Percentiles rank a stretch among this genome's conserved stretches.
phyloP scores from a whole-genome alignment of 2,888 invertebrate species.

The Anorthoa munda region DNA sequence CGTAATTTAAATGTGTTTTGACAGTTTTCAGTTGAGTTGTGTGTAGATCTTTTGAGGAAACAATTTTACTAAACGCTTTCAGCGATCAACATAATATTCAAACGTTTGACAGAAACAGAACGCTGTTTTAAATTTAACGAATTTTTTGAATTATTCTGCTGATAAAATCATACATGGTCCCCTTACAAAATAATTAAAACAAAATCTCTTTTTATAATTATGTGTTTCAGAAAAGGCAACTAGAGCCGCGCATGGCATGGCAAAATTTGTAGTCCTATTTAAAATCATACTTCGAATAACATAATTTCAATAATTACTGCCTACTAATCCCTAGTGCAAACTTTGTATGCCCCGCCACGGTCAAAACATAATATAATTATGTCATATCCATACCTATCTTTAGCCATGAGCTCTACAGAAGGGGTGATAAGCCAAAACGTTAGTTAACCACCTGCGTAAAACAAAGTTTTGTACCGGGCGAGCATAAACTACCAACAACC shows the following conservation, averaged over 20 bases:
- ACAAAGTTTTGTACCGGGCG: conserved; percentile 39
- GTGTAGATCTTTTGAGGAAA: background rate
- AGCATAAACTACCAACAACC: conserved; percentile 35
- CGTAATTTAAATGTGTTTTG: conserved; percentile 24
- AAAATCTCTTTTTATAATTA: too few species aligned
- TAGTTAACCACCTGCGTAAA: conserved; percentile 10
- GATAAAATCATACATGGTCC: too few species aligned
- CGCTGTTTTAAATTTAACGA: background rate
- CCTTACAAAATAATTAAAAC: too few species aligned
- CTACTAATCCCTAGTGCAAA: background rate
- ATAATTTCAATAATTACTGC: background rate
- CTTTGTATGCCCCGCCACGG: conserved; percentile 4
- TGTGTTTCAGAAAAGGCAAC: background rate
- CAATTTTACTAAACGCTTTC: too few species aligned
- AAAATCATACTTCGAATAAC: background rate
- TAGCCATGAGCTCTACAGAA: background rate
- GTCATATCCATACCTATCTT: background rate
- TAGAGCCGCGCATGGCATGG: background rate
- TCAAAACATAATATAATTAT: background rate
- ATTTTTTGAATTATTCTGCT: too few species aligned
- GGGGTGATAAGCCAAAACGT: conserved; percentile 17
- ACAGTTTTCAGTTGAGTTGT: background rate
- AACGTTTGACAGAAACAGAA: background rate
- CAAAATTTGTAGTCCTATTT: background rate
- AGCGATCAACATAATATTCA: background rate